Evolutionary conservation across 37 sponge, comb jelly and placozoan genomes (phyloP), one percentile per base, ranked within the genome.

Genomic region (Amphimedon queenslandica): DNA sequence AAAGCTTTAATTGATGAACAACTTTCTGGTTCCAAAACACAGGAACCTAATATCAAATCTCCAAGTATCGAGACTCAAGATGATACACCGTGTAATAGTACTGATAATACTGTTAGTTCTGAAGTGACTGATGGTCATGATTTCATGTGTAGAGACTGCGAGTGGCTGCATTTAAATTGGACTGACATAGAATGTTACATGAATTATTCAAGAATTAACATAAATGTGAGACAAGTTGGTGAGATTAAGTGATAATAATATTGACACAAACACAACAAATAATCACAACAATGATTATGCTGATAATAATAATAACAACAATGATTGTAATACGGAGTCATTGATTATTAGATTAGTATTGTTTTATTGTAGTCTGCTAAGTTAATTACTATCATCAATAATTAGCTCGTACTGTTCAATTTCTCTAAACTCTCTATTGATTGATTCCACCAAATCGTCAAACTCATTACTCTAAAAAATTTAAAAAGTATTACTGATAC

Each of bases 221-320:
- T 92, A 39, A 96, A 89, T 70, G 66, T 96, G 13, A 58, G 97
- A 71, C 94, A 96, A 80, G 97, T 96, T 57, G 79, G 68, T 30
- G n/a, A 70, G 37, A n/a, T 43, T 30, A n/a, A 20, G 68, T 34
- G 39, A 67, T 32, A 20, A 21, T n/a, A n/a, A n/a, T n/a, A n/a
- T n/a, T n/a, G n/a, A n/a, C n/a, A n/a, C n/a, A n/a, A n/a, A n/a
- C n/a, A n/a, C n/a, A n/a, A n/a, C n/a, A n/a, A n/a, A n/a, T n/a
- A n/a, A n/a, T n/a, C n/a, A n/a, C n/a, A n/a, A n/a, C n/a, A n/a
- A n/a, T n/a, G n/a, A n/a, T n/a, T n/a, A n/a, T n/a, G n/a, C n/a
- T n/a, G n/a, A n/a, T n/a, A n/a, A n/a, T n/a, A n/a, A n/a, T n/a
- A n/a, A n/a, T n/a, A n/a, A n/a, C n/a, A n/a, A n/a, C n/a, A n/a